Evolutionary conservation across 2,888 invertebrate species (phyloP), one percentile per base, ranked within the genome.

Genomic region (Caenorhabditis sp.): DNA sequence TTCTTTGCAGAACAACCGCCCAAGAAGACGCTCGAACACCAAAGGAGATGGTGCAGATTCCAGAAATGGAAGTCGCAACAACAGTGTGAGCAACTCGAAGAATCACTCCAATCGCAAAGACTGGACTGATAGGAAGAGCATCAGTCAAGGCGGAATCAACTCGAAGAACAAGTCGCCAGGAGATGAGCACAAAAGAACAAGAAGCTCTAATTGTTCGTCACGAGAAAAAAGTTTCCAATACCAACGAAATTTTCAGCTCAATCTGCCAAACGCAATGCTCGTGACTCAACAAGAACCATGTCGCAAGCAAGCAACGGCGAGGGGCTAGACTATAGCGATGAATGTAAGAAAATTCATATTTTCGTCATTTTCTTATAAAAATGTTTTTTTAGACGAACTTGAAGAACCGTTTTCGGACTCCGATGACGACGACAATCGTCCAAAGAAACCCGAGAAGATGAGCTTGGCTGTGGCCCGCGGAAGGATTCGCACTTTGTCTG

Each of bases 361-460:
- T n/a, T n/a, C n/a, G n/a, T n/a, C n/a, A n/a, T n/a, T 31, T 31
- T 31, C 7, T 31, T 6, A 31, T 31, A 4, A 4, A 6, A 14
- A 64, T 16, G 19, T 68, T 28, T 8, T 77, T 70, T 68, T 72
- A 80, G 89, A 88, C 66, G 92, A 92, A 28, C 84, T 92, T 56
- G 92, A 92, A 19, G 92, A 92, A 81, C 92, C 92, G 35, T 92
- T 92, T 84, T 86, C 89, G 24, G 91, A 91, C 76, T 89, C 90
- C 8, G 92, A 92, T 7, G 91, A 92, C 19, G 92, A 92, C 16
- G 85, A 76, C 26, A 61, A 80, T 10, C 80, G 82, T 47, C 84
- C 87, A 16, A 87, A 86, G 35, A 84, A 84, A 44, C 84, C 87
- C 0, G 85, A 87, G 69, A 92, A 90, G 84, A 90, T 90, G 85